These are phyloP conservation scores for Sinopyrophorus schimmeli DNA, from an alignment of 2,888 invertebrate species.

Conservation along the genomic window DNA sequence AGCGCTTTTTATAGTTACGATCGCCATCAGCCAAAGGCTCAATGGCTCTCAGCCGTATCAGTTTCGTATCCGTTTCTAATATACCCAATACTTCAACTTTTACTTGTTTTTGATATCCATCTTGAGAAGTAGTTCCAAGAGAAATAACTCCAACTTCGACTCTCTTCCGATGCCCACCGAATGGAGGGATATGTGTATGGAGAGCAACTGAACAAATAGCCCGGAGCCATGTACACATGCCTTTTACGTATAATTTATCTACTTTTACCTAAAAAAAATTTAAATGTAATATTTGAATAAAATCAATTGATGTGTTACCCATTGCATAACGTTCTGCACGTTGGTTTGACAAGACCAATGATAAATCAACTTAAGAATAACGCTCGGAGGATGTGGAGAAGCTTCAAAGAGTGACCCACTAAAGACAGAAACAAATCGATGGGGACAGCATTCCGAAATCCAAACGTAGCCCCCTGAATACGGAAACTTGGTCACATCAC, in stretches of 20 bases:
- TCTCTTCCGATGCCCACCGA: slow-evolving; percentile 73
- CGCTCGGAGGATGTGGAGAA: slow-evolving; percentile 80
- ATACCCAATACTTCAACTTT: slow-evolving; percentile 88
- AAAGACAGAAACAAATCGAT: slow-evolving; percentile 84
- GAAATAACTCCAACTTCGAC: slow-evolving; percentile 85
- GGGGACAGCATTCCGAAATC: slow-evolving; percentile 87
- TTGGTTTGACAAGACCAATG: slow-evolving; percentile 93
- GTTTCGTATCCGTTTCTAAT: slow-evolving; percentile 72
- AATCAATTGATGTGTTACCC: slow-evolving; percentile 62
- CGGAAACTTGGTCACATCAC: slow-evolving; percentile 81
- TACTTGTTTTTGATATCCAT: slow-evolving; percentile 67
- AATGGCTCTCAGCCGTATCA: slow-evolving; percentile 77
- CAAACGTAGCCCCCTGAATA: slow-evolving; percentile 90
- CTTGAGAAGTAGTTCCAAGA: slow-evolving; percentile 81
- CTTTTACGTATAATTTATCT: slow-evolving; percentile 69
- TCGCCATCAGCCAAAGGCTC: slow-evolving; percentile 80
- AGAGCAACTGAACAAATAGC: slow-evolving; percentile 80
- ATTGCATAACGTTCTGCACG: slow-evolving; percentile 84
- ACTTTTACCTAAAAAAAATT: slow-evolving; percentile 59
- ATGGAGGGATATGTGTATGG: slow-evolving; percentile 72
- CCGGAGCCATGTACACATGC: slow-evolving; percentile 71
- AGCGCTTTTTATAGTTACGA: slow-evolving; percentile 75
- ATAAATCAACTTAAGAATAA: slow-evolving; percentile 81
- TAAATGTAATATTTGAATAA: background rate
- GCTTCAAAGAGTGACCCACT: slow-evolving; percentile 86